These are phyloP conservation scores for Syndactyla subalaris DNA, from an alignment of 2,797 vertebrate genomes.

Conservation along the genomic window DNA sequence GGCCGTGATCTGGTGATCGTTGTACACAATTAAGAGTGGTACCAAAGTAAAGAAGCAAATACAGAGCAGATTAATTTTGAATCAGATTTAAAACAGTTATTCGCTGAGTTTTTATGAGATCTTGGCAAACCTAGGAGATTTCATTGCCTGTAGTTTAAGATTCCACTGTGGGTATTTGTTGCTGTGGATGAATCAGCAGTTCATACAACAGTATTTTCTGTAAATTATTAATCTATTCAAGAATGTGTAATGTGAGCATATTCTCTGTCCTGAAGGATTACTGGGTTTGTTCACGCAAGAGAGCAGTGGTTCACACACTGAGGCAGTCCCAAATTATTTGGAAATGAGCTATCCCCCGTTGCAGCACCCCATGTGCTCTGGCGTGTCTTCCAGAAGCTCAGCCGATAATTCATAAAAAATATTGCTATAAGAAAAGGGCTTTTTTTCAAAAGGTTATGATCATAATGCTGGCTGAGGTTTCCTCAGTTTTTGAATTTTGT, in stretches of 20 bases:
- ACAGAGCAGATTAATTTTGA: not conserved
- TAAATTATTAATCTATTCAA: not conserved
- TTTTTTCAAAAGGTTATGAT: not conserved
- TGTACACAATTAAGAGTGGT: not conserved
- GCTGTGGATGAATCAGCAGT: not conserved
- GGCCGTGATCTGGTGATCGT: not conserved
- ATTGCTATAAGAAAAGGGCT: not conserved
- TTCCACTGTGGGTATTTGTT: not conserved
- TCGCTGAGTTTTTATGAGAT: not conserved
- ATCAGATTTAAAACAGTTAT: not conserved
- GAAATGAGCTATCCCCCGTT: rapidly evolving
- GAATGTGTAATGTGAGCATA: not conserved
- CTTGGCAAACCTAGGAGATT: not conserved
- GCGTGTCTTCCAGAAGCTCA: not conserved
- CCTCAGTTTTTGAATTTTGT: not conserved
- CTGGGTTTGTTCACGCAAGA: not conserved
- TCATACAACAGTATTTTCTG: not conserved
- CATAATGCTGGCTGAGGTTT: not conserved
- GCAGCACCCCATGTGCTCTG: rapidly evolving
- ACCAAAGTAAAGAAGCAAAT: not conserved
- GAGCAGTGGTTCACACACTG: not conserved
- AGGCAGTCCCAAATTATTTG: not conserved
- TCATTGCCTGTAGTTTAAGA: not conserved
- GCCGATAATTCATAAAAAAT: not conserved
- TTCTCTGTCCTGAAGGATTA: not conserved